phyloP scores from a whole-genome alignment of 37 sponge, comb jelly and placozoan species.

The Mnemiopsis leidyi region DNA sequence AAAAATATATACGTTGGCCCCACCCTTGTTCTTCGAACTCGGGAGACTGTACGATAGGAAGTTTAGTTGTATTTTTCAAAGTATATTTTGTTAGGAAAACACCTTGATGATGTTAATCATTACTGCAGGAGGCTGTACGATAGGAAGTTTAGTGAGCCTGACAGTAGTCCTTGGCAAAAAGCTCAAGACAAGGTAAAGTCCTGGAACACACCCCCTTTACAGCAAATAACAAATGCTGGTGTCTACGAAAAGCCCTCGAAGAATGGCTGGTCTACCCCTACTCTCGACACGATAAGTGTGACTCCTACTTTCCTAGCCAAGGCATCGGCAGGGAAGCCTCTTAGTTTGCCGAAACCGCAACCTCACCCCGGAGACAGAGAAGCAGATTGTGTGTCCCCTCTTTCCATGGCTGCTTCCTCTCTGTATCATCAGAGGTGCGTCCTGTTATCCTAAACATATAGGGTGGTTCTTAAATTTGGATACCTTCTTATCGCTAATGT shows the following conservation, averaged over 20 bases:
- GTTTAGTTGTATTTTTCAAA: too few relatives aligned
- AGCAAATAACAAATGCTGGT: too few relatives aligned
- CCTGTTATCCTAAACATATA: too few relatives aligned
- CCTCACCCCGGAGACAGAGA: conserved; percentile 13
- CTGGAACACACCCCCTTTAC: conserved; percentile 16
- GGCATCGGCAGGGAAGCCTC: not conserved
- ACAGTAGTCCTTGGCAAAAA: not conserved
- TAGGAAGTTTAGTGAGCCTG: not conserved
- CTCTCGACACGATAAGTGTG: conserved; percentile 56
- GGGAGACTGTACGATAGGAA: too few relatives aligned
- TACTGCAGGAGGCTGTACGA: not conserved
- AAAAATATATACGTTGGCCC: too few relatives aligned
- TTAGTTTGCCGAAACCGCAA: not conserved
- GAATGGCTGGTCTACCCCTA: not conserved
- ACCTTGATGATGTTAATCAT: too few relatives aligned
- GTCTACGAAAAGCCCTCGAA: not conserved
- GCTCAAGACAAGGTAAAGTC: conserved; percentile 19
- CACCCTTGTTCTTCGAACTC: too few relatives aligned
- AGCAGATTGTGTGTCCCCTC: not conserved
- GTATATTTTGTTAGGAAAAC: too few relatives aligned
- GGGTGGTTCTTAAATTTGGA: too few relatives aligned
- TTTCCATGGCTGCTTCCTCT: not conserved
- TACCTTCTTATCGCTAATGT: too few relatives aligned
- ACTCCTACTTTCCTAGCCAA: not conserved
- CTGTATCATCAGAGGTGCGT: not conserved